Base-by-base conservation (phyloP, 2,113 vertebrate genomes). In the Varanus komodoensis region DNA sequence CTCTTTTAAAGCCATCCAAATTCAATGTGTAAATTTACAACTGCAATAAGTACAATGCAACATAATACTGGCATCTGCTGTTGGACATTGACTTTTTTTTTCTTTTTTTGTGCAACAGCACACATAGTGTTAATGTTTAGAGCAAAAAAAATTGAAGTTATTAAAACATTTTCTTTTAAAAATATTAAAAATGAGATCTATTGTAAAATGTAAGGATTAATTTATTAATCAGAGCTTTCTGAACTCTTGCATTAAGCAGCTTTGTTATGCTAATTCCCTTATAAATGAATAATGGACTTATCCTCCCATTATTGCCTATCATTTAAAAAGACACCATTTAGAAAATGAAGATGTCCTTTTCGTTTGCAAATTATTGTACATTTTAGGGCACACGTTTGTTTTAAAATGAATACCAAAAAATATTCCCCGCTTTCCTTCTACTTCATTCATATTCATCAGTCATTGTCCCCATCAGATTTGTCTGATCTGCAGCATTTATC, bases 241-340 rank as follows among this genome's bases (percentile, higher is more conserved):
- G 95, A 97, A 96, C 95, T 96, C 94, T 97, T 93, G 94, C 91
- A 94, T 96, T 97, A 97, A 95, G 93, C 32, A 89, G 94, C 94
- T 97, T 97, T 97, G 95, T 97, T 97, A 97, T 97, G 96, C 94
- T 97, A 97, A 98, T 97, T 97, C 88, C 87, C 91, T 95, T 96
- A 94, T 96, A 97, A 97, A 96, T 97, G 96, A 97, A 97, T 96
- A 97, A 97, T 96, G 89, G 92, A 96, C 91, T 97, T 95, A 96
- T 95, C 96, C 92, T 96, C 87, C 91, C 86, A 96, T 96, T 97
- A 97, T 93, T 97, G 94, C 96, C 96, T 96, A 96, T 96, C 90
- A 97, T 95, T 97, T 96, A 93, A 95, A 95, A 97, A 94, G 81
- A 73, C 89, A 32, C 94, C 91, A 96, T 96, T 97, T 96, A 96